These are phyloP conservation scores for Ethmia dodecea DNA, from an alignment of 2,888 invertebrate species.

Conservation along the genomic window DNA sequence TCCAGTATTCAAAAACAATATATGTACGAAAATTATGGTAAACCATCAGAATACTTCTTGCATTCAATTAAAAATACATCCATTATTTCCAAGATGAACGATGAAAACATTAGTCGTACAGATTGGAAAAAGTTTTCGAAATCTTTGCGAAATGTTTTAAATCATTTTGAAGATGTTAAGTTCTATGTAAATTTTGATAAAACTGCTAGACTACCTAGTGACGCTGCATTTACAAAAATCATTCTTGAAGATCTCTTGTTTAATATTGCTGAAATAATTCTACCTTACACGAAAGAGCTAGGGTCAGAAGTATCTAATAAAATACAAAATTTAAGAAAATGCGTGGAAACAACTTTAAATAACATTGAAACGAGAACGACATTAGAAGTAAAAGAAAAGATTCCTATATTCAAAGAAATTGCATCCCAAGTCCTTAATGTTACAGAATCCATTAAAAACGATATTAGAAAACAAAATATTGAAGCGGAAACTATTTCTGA, in stretches of 20 bases:
- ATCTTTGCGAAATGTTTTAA: constrained; percentile 49
- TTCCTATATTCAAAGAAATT: constrained; percentile 55
- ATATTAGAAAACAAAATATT: constrained; percentile 5
- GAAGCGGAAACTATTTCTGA: too few species aligned
- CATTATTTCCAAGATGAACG: constrained; percentile 24
- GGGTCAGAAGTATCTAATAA: constrained; percentile 20
- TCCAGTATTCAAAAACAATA: constrained; percentile 61
- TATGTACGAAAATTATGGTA: constrained; percentile 63
- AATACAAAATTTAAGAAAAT: constrained; percentile 23
- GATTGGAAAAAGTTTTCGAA: constrained; percentile 46
- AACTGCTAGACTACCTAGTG: constrained; percentile 63
- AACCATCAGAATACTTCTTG: constrained; percentile 51
- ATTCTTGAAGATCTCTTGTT: constrained; percentile 49
- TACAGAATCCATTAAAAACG: constrained; percentile 24
- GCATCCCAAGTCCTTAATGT: constrained; percentile 29
- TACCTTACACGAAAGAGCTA: constrained; percentile 23
- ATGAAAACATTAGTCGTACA: constrained; percentile 19
- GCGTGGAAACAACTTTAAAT: constrained; percentile 27
- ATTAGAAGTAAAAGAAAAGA: constrained; percentile 62
- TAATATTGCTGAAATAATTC: constrained; percentile 31
- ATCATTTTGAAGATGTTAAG: constrained; percentile 68
- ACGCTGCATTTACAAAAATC: constrained; percentile 58
- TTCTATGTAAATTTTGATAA: constrained; percentile 69
- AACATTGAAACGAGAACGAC: constrained; percentile 40
- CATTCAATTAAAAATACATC: constrained; percentile 47